Evolutionary conservation across 2,797 vertebrate genomes (phyloP).

Genomic region (Sebastes alutus): DNA sequence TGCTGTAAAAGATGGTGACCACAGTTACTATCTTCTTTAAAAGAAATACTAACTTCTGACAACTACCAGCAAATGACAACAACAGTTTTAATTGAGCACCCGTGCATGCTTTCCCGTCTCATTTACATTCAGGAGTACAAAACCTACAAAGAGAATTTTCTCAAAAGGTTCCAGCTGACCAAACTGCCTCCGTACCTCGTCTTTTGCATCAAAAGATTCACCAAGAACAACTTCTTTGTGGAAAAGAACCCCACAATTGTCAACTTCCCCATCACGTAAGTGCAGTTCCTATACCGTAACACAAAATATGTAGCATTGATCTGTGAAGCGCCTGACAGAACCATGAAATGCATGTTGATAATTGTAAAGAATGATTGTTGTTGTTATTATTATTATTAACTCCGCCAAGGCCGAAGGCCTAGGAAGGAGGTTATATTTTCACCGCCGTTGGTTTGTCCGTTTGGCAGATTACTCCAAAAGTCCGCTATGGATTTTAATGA

Average conservation of each 20-base stretch:
- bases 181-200: constrained; percentile 95
- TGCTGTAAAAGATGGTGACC: not conserved
- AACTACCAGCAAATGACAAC: not conserved
- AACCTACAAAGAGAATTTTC: constrained; percentile 99
- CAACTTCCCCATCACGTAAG: constrained; percentile 98
- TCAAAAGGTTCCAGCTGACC: constrained; percentile 96
- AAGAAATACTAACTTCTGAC: not conserved
- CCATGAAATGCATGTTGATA: not conserved
- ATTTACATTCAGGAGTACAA: constrained; percentile 91
- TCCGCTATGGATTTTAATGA: too few species aligned
- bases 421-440: too few species aligned
- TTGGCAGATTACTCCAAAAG: too few species aligned
- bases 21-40: not conserved
- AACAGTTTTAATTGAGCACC: not conserved
- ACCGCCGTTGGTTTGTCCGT: too few species aligned
- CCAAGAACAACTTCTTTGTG: constrained; percentile 99
- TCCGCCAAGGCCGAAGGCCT: too few species aligned
- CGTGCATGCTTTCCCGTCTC: not conserved
- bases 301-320: not conserved
- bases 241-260: constrained; percentile 99
- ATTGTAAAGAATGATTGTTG: not conserved
- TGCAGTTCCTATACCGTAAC: not conserved
- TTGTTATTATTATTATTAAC: not conserved
- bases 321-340: not conserved
- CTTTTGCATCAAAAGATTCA: constrained; percentile 99